Base-by-base conservation (phyloP, 2,797 vertebrate genomes). In the Chaetodon trifasciatus region DNA sequence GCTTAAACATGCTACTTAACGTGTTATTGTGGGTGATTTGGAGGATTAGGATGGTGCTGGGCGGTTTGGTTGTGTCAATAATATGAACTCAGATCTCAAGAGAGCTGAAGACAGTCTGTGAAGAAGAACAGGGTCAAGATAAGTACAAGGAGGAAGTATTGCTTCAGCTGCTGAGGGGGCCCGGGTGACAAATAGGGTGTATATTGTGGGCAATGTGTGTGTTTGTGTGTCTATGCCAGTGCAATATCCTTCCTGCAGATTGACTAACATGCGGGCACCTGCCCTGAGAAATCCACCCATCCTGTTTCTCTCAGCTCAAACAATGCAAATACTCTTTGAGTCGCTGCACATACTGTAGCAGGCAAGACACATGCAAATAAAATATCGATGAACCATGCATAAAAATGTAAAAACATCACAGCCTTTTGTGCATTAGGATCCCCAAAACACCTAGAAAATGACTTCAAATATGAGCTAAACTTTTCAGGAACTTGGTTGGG, bases 261-360 rank as follows among this genome's bases (percentile, higher is more conserved):
- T 93, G 86, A 92, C 90, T 90, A 93, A 93, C 88, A 86, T 92
- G 92, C 83, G 90, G 93, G 93, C 94, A 95, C 92, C 94, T 93
- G 88, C 89, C 88, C 77, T 93, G 82, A 88, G 80, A 92, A 84
- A 91, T 87, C 93, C 95, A 86, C 95, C 95, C 95, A 95, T 95
- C 95, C 95, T 95, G 95, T 95, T 93, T 80, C 82, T 91, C 75
- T 90, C 70, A 49, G 81, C 58, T 82, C 79, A 64, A 72, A 88
- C 77, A 81, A 78, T 82, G 52, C 76, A 63, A 53, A 76, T 8
- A 42, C 56, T 58, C 52, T 62, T 32, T 73, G 58, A 64, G 62
- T 72, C 28, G 23, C 56, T 61, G 47, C 64, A 70, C 37, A 49
- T 23, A 23, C 23, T 64, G 17, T 56, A 35, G 47, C 13, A 15